Evolutionary conservation across 2,113 vertebrate genomes (phyloP).

Genomic region (Amblyornis subalaris): DNA sequence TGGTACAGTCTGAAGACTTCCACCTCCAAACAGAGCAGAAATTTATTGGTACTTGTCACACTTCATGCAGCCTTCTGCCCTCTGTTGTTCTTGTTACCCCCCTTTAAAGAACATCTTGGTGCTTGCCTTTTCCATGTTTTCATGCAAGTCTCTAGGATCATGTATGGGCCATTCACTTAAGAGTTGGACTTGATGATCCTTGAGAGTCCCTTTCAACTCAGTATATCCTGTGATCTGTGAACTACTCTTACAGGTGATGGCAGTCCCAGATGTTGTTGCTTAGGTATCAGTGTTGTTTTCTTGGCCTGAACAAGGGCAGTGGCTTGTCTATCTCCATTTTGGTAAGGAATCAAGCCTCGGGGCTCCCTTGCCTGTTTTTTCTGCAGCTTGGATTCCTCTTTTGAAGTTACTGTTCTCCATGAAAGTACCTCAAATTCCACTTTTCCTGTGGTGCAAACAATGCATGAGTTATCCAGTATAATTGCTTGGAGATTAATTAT

Average conservation of each 20-base stretch:
- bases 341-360: background rate
- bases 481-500: background rate
- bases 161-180: background rate
- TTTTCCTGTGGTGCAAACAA: background rate
- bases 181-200: background rate
- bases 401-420: background rate
- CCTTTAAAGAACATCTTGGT: background rate
- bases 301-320: background rate
- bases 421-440: background rate
- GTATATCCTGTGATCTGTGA: background rate
- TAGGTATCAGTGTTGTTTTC: background rate
- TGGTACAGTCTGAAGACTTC: background rate
- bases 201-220: background rate
- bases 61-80: background rate
- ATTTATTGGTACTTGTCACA: background rate
- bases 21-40: background rate
- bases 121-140: background rate
- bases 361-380: background rate
- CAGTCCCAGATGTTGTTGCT: background rate
- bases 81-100: background rate
- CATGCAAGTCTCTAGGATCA: background rate
- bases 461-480: background rate
- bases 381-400: background rate
- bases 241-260: background rate
- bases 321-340: background rate